Conservation (phyloP, 2,888 invertebrate genomes). For the Meghimatium bilineatum region DNA sequence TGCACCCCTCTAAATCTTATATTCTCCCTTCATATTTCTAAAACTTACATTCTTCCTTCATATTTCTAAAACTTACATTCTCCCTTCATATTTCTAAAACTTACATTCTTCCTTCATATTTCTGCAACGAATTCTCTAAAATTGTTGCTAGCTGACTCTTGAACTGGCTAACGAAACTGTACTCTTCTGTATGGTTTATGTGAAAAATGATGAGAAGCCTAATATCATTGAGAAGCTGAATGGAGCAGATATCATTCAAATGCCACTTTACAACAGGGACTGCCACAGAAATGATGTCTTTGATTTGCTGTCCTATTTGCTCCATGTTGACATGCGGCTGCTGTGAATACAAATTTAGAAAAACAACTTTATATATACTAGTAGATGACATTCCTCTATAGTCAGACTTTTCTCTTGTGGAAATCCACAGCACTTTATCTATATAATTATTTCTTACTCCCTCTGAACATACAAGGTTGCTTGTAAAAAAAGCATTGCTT, state of each 20-base stretch:
- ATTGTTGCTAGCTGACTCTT: conserved; percentile 75
- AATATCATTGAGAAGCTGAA: conserved; percentile 73
- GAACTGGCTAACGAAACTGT: conserved; percentile 75
- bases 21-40: no score
- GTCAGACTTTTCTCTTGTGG: no score
- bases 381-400: no score
- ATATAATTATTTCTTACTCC: no score
- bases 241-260: conserved; percentile 74
- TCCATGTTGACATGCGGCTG: conserved; percentile 73
- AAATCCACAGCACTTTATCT: no score
- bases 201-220: conserved; percentile 70
- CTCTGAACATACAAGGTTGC: no score
- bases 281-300: conserved; percentile 75
- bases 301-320: conserved; percentile 75
- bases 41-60: no score
- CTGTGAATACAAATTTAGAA: conserved; percentile 58
- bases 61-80: no score
- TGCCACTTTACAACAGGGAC: conserved; percentile 77
- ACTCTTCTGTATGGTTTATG: conserved; percentile 63
- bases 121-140: conserved; percentile 76
- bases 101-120: conserved; percentile 76
- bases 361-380: no score
- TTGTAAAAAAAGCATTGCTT: no score
- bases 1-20: no score
- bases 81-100: conserved; percentile 47